Evolutionary conservation across 2,113 vertebrate species (phyloP).

Genomic region (Hemiprocne comata): DNA sequence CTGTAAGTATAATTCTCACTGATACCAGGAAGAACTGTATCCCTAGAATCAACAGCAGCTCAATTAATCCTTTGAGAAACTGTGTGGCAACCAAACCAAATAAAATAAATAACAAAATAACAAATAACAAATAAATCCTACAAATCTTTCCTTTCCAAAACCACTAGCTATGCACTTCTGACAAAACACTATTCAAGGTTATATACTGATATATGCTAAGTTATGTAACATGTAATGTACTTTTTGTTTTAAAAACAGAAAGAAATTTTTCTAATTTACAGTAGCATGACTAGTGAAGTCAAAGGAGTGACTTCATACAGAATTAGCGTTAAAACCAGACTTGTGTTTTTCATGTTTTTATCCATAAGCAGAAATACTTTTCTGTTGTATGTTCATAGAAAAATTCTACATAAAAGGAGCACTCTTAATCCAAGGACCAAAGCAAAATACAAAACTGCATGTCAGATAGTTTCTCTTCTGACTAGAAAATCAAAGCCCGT

Average conservation of each 20-base stretch:
- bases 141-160: not conserved
- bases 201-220: not conserved
- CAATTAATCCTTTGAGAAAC: not conserved
- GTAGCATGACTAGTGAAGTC: not conserved
- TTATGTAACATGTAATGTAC: not conserved
- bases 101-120: too few relatives aligned
- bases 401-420: not conserved
- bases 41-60: not conserved
- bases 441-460: not conserved
- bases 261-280: not conserved
- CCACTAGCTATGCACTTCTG: not conserved
- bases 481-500: not conserved
- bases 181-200: not conserved
- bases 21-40: not conserved
- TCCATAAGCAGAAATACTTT: not conserved
- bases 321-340: not conserved
- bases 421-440: not conserved
- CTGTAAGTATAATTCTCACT: not conserved
- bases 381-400: not conserved
- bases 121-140: too few relatives aligned
- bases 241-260: not conserved
- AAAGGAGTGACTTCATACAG: not conserved
- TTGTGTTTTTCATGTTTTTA: not conserved
- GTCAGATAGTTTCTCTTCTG: not conserved
- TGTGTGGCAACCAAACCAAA: not conserved